Base-by-base conservation (phyloP, 2,113 vertebrate genomes). In the Halichoerus grypus region DNA sequence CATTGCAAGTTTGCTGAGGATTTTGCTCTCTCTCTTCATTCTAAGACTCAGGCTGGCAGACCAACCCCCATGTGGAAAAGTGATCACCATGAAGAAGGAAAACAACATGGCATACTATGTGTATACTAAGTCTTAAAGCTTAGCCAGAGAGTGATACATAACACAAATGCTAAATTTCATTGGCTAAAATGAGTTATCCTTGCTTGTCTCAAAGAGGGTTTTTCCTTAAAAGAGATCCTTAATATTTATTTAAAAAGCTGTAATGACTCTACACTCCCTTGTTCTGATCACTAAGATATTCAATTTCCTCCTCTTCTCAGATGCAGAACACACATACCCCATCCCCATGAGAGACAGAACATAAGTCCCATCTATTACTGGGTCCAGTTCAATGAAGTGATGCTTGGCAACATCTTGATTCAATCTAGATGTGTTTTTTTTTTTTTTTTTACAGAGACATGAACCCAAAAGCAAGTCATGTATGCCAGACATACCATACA, bases 331-430 rank as follows among this genome's bases (percentile, higher is more conserved):
- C 2, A 51, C n/a, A 77, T 94, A 13, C 31, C 26, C 12, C 21
- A 26, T 39, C 3, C 21, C 12, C 49, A 21, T 11, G 11, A 55
- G 4, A 90, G 51, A 61, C 5, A 28, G 22, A 92, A 63, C 10
- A 15, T 59, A 65, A 61, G 22, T 72, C 21, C 18, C 4, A 15
- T 51, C 28, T 59, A 12, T 39, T 26, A 14, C 4, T 28, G 1
- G 63, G 19, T 79, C 1, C 6, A 84, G n/a, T 4, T 16, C 4
- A 71, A 0, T 55, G n/a, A 19, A 61, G 4, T 49, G 39, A 28
- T 24, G 7, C 3, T 65, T 42, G 1, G 0, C 11, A 49, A 1
- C 31, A 19, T 63, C 7, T n/a, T 84, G 46, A 33, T 26, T 21
- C 59, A 77, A 42, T 33, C 15, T 28, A 80, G 12, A 59, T 65